A percentile compares a stretch with the other conserved stretches of the same genome.
Conservation (phyloP, 1,140 invertebrate species). For the Leptopilina clavipes region DNA sequence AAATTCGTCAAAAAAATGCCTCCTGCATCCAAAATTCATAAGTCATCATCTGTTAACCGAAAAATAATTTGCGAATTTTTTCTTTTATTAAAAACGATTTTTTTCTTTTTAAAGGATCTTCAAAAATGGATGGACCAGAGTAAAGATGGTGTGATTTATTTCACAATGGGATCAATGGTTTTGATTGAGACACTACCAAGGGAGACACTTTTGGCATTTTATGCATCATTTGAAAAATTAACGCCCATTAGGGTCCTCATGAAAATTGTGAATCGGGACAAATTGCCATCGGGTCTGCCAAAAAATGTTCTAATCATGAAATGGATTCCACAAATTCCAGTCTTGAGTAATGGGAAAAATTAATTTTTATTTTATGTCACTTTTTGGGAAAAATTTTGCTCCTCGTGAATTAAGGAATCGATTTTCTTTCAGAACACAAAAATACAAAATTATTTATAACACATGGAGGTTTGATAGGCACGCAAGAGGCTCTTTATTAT, state of each 20-base stretch:
- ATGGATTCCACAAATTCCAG: slow-evolving; percentile 80
- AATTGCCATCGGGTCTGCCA: slow-evolving; percentile 65
- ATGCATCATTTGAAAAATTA: slow-evolving; percentile 52
- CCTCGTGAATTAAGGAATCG: too few species aligned
- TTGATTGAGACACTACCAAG: slow-evolving; percentile 77
- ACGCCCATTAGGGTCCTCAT: slow-evolving; percentile 52
- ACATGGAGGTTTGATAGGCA: slow-evolving; percentile 84
- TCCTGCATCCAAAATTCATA: too few species aligned
- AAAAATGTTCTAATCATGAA: slow-evolving; percentile 77
- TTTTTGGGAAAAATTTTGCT: too few species aligned
- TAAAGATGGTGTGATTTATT: slow-evolving; percentile 80
- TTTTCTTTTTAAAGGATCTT: slow-evolving; percentile 75
- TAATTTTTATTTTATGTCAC: too few species aligned
- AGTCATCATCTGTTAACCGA: too few species aligned
- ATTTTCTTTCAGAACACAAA: slow-evolving; percentile 54
- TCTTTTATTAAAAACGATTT: too few species aligned
- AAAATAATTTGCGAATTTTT: too few species aligned
- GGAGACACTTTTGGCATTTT: slow-evolving; percentile 53
- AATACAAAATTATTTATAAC: slow-evolving; percentile 80
- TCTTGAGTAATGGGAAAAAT: slow-evolving; percentile 76
- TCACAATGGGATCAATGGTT: slow-evolving; percentile 82
- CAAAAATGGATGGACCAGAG: slow-evolving; percentile 80
- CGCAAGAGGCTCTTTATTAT: slow-evolving; percentile 83
- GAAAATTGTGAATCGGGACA: slow-evolving; percentile 52
- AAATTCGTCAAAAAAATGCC: too few species aligned